Conservation (phyloP, 2,113 vertebrate species). For the Lucifuga dentata region DNA sequence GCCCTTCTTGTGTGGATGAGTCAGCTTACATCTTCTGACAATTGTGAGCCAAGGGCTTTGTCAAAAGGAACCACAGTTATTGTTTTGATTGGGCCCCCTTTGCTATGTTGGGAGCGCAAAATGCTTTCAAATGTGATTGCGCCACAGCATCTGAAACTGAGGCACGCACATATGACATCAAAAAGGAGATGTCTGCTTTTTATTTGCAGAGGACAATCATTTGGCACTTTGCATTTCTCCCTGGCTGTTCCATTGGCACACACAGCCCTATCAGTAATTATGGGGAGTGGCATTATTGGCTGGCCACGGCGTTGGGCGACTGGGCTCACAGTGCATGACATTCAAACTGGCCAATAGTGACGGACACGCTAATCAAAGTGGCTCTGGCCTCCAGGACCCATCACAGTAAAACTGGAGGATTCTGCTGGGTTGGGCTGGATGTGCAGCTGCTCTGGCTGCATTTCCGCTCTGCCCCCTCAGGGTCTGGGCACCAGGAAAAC, state of each 20-base stretch:
- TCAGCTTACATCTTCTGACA: slow-evolving; percentile 81
- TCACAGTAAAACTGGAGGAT: slow-evolving; percentile 58
- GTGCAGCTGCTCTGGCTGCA: slow-evolving; percentile 72
- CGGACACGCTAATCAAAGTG: slow-evolving; percentile 74
- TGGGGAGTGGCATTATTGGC: slow-evolving; percentile 57
- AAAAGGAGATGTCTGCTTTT: slow-evolving; percentile 79
- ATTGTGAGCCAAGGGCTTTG: slow-evolving; percentile 78
- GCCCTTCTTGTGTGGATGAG: slow-evolving; percentile 82
- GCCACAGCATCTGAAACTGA: slow-evolving; percentile 72
- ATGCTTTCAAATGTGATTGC: slow-evolving; percentile 81
- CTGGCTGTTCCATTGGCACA: slow-evolving; percentile 55
- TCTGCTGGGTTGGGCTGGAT: slow-evolving; percentile 45
- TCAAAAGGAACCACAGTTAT: slow-evolving; percentile 81
- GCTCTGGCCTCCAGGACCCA: slow-evolving; percentile 50
- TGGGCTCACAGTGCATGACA: slow-evolving; percentile 72
- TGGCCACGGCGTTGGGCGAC: slow-evolving; percentile 64
- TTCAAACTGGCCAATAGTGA: slow-evolving; percentile 71
- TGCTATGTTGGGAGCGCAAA: slow-evolving; percentile 76
- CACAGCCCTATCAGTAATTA: slow-evolving; percentile 69
- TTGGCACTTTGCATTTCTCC: slow-evolving; percentile 69
- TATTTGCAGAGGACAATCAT: slow-evolving; percentile 77
- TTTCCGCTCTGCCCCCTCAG: slow-evolving; percentile 47
- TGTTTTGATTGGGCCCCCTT: slow-evolving; percentile 77
- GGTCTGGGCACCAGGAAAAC: slow-evolving; percentile 62
- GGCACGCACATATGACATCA: slow-evolving; percentile 75